phyloP scores from a whole-genome alignment of 53 echinoderm and acorn worm species.

The Actinopyga echinites region DNA sequence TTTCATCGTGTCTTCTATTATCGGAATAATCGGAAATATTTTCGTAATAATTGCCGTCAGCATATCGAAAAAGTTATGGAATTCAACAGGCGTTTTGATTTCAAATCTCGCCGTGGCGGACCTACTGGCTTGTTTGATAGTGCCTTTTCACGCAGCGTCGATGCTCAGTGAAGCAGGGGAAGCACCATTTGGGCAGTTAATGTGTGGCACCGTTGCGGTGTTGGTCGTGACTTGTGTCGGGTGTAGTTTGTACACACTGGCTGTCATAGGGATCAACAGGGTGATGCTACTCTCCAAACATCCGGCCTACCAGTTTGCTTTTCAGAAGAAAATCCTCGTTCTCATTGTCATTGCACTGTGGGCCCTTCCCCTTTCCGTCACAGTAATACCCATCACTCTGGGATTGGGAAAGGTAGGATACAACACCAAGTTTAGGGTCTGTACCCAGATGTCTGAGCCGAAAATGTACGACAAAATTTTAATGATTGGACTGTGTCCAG shows the following conservation, averaged over 20 bases:
- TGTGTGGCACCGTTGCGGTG: constrained; percentile 50
- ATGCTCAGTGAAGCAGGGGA: constrained; percentile 12
- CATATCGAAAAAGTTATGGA: constrained; percentile 64
- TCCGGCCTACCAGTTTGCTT: neutral
- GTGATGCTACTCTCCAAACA: constrained; percentile 57
- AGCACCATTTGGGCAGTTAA: constrained; percentile 43
- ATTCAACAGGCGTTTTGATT: constrained; percentile 67
- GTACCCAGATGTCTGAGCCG: constrained; percentile 42
- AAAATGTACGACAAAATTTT: constrained; percentile 29
- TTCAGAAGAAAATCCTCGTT: constrained; percentile 13
- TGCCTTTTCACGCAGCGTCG: constrained; percentile 58
- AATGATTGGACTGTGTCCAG: constrained; percentile 21
- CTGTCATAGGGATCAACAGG: constrained; percentile 62
- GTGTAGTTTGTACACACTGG: constrained; percentile 69
- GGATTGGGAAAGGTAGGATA: constrained; percentile 66
- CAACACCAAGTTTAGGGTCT: constrained; percentile 52
- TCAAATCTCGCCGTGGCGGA: constrained; percentile 71
- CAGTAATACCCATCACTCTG: constrained; percentile 1
- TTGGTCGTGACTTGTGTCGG: constrained; percentile 49
- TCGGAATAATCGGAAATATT: constrained; percentile 66
- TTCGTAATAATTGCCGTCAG: constrained; percentile 66
- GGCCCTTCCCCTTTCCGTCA: constrained; percentile 38
- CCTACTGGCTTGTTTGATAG: constrained; percentile 49
- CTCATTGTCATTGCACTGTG: constrained; percentile 15
- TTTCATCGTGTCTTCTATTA: constrained; percentile 34